These are phyloP conservation scores for Macrobrachium rosenbergii DNA, from an alignment of 1,140 invertebrate genomes.

Conservation along the genomic window DNA sequence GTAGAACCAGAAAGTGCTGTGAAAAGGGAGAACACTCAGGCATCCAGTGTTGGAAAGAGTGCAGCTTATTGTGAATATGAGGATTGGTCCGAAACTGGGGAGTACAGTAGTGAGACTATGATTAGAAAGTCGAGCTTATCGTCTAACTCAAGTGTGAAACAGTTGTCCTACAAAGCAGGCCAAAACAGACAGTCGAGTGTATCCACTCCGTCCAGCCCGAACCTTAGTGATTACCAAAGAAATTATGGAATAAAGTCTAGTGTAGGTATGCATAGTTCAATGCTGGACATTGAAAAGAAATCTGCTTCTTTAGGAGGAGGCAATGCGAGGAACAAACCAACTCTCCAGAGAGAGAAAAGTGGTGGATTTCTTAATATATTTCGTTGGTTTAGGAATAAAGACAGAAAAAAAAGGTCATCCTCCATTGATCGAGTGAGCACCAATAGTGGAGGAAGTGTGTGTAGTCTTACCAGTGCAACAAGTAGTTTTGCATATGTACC, in stretches of 20 bases:
- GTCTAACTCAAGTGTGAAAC: neutral
- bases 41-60: neutral
- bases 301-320: no score
- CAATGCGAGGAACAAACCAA: no score
- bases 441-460: constrained; percentile 33
- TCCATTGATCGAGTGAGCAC: constrained; percentile 49
- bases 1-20: neutral
- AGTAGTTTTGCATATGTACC: constrained; percentile 50
- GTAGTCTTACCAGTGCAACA: constrained; percentile 41
- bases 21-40: neutral
- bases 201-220: constrained; percentile 48
- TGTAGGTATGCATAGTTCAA: neutral
- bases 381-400: constrained; percentile 52
- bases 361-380: constrained; percentile 50
- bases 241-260: constrained; percentile 40
- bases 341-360: constrained; percentile 25
- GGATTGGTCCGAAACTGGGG: constrained; percentile 3
- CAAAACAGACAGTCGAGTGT: constrained; percentile 25
- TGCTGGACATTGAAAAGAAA: no score
- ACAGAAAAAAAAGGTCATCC: constrained; percentile 44
- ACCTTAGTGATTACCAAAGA: constrained; percentile 43
- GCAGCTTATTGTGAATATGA: constrained; percentile 20
- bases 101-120: constrained; percentile 50
- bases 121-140: constrained; percentile 40
- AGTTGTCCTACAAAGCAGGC: constrained; percentile 13